These are phyloP conservation scores for Drosophila eohydei DNA, from an alignment of 2,888 invertebrate genomes.

Conservation along the genomic window DNA sequence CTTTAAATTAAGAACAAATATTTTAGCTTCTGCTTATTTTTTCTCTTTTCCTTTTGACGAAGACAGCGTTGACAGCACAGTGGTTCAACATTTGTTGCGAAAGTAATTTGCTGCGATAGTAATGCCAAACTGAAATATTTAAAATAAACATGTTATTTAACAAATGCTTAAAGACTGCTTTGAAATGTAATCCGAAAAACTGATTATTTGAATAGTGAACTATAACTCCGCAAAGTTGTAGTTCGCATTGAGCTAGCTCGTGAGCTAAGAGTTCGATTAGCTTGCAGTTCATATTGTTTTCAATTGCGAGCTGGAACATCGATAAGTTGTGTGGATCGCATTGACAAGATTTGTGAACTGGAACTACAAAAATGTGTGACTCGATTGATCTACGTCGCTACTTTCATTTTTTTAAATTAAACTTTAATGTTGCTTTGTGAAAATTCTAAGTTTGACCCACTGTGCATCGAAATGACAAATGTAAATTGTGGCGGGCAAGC, in stretches of 20 bases:
- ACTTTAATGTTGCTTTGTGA: neutral
- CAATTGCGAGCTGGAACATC: neutral
- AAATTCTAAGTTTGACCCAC: conserved; percentile 31
- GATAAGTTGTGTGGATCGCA: neutral
- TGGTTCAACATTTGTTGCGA: conserved; percentile 13
- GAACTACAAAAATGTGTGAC: neutral
- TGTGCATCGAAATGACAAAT: conserved; percentile 69
- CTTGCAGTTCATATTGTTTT: neutral
- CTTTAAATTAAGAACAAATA: conserved; percentile 67
- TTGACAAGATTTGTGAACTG: neutral
- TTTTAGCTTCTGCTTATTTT: conserved; percentile 1
- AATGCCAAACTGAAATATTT: too few species aligned
- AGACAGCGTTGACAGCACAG: conserved; percentile 41
- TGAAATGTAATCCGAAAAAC: neutral
- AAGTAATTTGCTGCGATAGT: too few species aligned
- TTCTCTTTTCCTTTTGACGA: conserved; percentile 19
- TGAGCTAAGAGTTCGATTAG: neutral
- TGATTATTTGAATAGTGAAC: too few species aligned
- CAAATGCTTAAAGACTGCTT: too few species aligned
- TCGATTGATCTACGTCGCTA: neutral
- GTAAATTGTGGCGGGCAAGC: conserved; percentile 57
- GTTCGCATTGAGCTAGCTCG: neutral
- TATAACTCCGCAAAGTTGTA: too few species aligned
- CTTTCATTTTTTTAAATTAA: neutral
- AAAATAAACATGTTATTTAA: too few species aligned